A percentile compares a stretch with the other conserved stretches of the same genome.
phyloP scores from a whole-genome alignment of 2,113 vertebrate species.

The Trematomus loennbergii region DNA sequence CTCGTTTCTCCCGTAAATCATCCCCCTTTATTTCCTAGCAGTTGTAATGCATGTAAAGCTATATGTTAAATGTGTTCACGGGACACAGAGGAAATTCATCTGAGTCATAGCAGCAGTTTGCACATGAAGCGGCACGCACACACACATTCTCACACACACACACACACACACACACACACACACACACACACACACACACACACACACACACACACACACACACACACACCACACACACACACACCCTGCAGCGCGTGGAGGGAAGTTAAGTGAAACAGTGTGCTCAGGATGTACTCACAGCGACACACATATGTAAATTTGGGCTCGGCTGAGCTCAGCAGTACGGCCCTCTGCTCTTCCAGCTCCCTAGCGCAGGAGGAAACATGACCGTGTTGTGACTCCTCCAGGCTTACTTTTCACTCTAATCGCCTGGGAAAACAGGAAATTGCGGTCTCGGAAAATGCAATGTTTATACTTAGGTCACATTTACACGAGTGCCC shows the following conservation, averaged over 20 bases:
- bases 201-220: conserved; percentile 1
- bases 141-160: conserved; percentile 16
- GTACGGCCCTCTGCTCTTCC: conserved; percentile 28
- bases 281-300: conserved; percentile 80
- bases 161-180: conserved; percentile 25
- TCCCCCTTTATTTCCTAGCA: not conserved
- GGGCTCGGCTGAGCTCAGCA: conserved; percentile 58
- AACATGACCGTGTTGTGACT: conserved; percentile 91
- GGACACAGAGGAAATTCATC: not conserved
- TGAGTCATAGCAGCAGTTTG: not conserved
- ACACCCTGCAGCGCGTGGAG: conserved; percentile 67
- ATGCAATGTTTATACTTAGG: conserved; percentile 78
- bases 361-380: conserved; percentile 81
- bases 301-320: conserved; percentile 78
- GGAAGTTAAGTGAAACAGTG: conserved; percentile 88
- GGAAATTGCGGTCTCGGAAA: conserved; percentile 86
- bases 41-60: not conserved
- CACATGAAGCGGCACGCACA: not conserved
- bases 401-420: conserved; percentile 83
- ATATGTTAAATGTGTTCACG: not conserved
- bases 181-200: conserved; percentile 26
- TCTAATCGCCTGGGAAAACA: conserved; percentile 89
- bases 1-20: not conserved
- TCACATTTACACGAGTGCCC: conserved; percentile 60
- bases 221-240: conserved; percentile 33